Evolutionary conservation across 2,113 vertebrate genomes (phyloP).

Genomic region (Hiodon tergisus): DNA sequence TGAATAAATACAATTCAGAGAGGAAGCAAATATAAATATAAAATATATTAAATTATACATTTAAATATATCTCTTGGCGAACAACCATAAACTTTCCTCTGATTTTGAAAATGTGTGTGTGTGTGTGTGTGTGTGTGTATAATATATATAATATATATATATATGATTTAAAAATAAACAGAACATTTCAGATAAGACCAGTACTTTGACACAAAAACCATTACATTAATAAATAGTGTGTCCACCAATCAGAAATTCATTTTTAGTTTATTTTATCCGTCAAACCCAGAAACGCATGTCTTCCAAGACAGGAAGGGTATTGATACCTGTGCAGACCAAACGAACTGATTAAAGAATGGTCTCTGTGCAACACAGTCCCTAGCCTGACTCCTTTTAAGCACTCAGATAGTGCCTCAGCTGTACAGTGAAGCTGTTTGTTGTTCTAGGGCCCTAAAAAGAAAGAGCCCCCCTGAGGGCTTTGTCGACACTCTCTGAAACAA

Average conservation of each 20-base stretch:
- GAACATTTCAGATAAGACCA: not conserved
- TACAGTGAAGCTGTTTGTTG: conserved; percentile 33
- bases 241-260: not conserved
- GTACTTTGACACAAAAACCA: not conserved
- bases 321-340: not conserved
- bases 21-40: too few relatives aligned
- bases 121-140: not conserved
- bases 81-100: not conserved
- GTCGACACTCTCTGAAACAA: conserved; percentile 29
- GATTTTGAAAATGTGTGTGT: not conserved
- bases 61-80: not conserved
- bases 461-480: conserved; percentile 22
- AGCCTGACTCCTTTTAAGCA: conserved; percentile 27
- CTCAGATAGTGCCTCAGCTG: conserved; percentile 40
- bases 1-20: not conserved
- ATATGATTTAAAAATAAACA: too few relatives aligned
- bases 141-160: too few relatives aligned
- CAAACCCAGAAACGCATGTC: not conserved
- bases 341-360: conserved; percentile 61
- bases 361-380: conserved; percentile 23
- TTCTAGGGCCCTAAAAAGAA: conserved; percentile 34
- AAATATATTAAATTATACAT: too few relatives aligned
- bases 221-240: too few relatives aligned
- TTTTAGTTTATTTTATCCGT: not conserved
- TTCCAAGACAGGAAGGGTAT: not conserved